Conservation (phyloP, 1,140 invertebrate species). For the Magallana ariakensis region DNA sequence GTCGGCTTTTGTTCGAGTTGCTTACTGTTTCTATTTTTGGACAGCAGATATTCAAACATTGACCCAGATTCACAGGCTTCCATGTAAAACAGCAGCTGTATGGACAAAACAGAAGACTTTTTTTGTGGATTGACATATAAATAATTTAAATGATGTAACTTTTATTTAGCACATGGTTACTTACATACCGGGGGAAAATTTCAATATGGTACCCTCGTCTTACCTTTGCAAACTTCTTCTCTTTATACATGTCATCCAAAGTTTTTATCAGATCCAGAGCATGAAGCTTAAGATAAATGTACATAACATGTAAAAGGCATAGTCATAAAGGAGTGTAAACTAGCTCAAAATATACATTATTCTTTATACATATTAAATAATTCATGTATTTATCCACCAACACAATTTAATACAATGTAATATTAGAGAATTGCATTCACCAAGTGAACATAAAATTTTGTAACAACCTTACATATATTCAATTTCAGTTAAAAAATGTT, state of each 20-base stretch:
- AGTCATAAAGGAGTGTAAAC: no score
- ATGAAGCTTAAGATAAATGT: conserved; percentile 75
- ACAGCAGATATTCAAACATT: conserved; percentile 84
- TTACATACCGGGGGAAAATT: no score
- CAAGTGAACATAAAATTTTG: no score
- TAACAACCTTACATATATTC: no score
- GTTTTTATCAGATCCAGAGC: conserved; percentile 79
- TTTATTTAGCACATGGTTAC: no score
- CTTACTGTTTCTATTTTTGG: conserved; percentile 82
- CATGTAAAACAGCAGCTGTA: conserved; percentile 84
- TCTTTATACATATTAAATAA: no score
- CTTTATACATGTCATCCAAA: conserved; percentile 80
- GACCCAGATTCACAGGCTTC: conserved; percentile 87
- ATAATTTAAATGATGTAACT: no score
- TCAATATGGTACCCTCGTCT: neutral
- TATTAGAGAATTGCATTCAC: neutral
- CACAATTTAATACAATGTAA: neutral
- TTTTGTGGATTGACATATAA: no score
- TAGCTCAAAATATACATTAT: no score
- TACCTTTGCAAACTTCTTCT: conserved; percentile 80
- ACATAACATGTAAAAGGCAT: no score
- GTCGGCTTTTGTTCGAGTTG: neutral
- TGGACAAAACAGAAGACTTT: neutral
- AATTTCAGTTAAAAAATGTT: neutral
- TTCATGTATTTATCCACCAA: no score